Evolutionary conservation across 1,140 invertebrate genomes (phyloP), one percentile per base, ranked within the genome.

Genomic region (Copidosoma floridanum): DNA sequence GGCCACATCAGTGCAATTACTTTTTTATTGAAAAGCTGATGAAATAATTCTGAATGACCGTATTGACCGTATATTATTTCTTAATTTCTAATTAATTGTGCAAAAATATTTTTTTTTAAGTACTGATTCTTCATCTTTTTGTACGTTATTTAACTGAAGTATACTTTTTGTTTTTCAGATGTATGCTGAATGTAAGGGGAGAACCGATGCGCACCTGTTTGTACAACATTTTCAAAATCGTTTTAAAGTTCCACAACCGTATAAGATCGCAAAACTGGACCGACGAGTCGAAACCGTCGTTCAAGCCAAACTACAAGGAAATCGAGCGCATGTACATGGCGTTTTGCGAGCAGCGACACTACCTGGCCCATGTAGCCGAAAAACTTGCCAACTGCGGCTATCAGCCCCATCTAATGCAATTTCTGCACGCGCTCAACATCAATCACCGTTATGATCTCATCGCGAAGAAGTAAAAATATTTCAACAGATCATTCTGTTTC

Each of bases 221-320:
- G 7, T 83, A 86, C 16, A 85, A 85, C 68, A 85, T 89, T 3
- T 88, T 90, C 57, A 84, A 84, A 37, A 83, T 89, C 1, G 85
- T 88, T 21, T 67, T 90, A 27, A 87, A 88, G 66, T 91, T 90
- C 68, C 88, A 88, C 68, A 81, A 84, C 71, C 82, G 80, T 48
- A 71, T 81, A 20, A 68, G 72, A n/a, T 72, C 72, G 14, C 73
- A 74, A 40, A 64, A 61, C 18, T 80, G 76, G 78, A 63, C 18
- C 3, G 41, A 55, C 11, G 46, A 57, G 1, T 57, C 38, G 5
- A 43, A 68, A 2, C 47, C 65, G 2, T 65, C 60, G 24, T 69
- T 75, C 0, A 66, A 61, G 24, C 69, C 76, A 1, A 78, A 77
- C 60, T 81, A 73, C 38, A 63, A 67, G 10, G 71, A 65, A 21